phyloP scores from a whole-genome alignment of 2,888 invertebrate genomes.

The Neoaliturus tenellus region DNA sequence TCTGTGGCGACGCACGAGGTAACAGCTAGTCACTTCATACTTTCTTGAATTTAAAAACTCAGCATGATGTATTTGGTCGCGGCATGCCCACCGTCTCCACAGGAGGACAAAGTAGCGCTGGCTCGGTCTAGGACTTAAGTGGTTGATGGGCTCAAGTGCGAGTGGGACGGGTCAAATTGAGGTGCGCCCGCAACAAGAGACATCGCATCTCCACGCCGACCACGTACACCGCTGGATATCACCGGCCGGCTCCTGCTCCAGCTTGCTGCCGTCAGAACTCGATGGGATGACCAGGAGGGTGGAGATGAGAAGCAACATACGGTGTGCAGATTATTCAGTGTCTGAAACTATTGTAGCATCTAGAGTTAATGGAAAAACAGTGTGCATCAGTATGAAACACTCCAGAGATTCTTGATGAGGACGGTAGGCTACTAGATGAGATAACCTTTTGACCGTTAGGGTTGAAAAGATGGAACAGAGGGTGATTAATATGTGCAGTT shows the following conservation, averaged over 20 bases:
- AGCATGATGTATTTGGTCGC: no score
- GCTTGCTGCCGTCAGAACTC: not conserved
- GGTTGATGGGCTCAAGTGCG: not conserved
- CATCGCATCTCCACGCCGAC: not conserved
- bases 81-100: no score
- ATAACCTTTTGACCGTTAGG: no score
- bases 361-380: no score
- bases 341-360: not conserved
- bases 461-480: no score
- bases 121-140: not conserved
- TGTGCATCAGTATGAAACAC: no score
- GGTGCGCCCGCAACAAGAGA: slow-evolving; percentile 31
- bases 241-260: not conserved
- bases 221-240: not conserved
- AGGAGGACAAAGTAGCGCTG: not conserved
- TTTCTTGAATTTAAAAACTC: no score
- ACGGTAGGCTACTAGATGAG: no score
- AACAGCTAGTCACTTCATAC: no score
- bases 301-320: not conserved
- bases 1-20: no score
- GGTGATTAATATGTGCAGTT: no score
- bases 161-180: slow-evolving; percentile 29
- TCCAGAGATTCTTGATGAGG: no score
- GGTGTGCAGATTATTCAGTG: not conserved
- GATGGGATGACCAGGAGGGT: not conserved